These are phyloP conservation scores for Xiphophorus maculatus DNA, from an alignment of 2,113 vertebrate genomes.

Conservation along the genomic window DNA sequence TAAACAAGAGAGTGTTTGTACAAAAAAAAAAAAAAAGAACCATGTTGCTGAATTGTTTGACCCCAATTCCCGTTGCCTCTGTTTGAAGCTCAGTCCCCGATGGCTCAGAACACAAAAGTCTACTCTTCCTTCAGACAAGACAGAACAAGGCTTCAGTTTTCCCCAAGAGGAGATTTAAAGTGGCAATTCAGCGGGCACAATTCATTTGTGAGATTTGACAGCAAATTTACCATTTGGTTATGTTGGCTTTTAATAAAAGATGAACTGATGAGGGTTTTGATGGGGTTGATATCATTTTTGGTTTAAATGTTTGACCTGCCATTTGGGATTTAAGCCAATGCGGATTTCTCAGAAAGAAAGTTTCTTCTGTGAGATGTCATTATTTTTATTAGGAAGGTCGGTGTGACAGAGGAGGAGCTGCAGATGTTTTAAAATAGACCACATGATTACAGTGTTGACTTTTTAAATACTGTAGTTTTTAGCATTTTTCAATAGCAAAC, in stretches of 20 bases:
- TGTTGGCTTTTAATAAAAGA: background rate
- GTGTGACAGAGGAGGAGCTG: no score
- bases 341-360: background rate
- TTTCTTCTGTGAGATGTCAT: background rate
- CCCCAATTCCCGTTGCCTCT: background rate
- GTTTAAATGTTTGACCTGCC: background rate
- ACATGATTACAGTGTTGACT: no score
- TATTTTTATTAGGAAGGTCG: background rate
- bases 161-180: background rate
- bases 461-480: no score
- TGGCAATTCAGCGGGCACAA: background rate
- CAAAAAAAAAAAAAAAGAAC: background rate
- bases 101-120: background rate
- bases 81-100: background rate
- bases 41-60: background rate
- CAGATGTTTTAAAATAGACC: no score
- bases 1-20: background rate
- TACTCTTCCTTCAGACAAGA: background rate
- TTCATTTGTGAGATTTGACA: background rate
- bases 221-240: background rate
- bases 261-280: background rate
- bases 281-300: no score
- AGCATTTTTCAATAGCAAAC: no score
- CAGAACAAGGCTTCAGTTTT: background rate
- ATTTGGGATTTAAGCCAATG: background rate